A percentile compares a stretch with the other conserved stretches of the same genome.
These are phyloP conservation scores for Idaea aversata DNA, from an alignment of 2,888 invertebrate genomes.

Conservation along the genomic window DNA sequence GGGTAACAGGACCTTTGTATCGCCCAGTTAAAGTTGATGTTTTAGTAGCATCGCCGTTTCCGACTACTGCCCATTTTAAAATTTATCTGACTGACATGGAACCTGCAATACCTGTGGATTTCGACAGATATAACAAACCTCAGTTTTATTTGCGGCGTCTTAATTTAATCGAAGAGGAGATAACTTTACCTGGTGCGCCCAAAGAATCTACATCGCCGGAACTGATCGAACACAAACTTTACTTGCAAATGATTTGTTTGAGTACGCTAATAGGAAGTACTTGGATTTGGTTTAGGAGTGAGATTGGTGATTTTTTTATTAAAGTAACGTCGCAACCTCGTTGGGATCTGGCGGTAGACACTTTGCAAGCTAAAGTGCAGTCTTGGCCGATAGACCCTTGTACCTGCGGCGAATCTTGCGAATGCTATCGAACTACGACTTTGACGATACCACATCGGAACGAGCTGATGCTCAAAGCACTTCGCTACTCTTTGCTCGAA, in stretches of 20 bases:
- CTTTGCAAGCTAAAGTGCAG: constrained; percentile 51
- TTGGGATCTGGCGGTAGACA: constrained; percentile 65
- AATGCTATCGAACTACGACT: constrained; percentile 63
- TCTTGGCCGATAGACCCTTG: constrained; percentile 66
- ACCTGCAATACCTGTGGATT: constrained; percentile 54
- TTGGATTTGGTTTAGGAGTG: constrained; percentile 70
- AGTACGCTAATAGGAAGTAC: constrained; percentile 58
- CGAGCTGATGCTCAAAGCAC: constrained; percentile 61
- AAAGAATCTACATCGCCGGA: constrained; percentile 53
- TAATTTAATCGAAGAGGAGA: constrained; percentile 60
- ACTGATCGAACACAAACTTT: constrained; percentile 52
- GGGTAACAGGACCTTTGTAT: constrained; percentile 64
- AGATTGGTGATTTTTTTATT: constrained; percentile 65
- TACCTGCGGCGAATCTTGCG: constrained; percentile 66
- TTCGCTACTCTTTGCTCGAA: constrained; percentile 63
- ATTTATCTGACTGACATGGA: constrained; percentile 59
- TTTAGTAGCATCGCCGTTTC: constrained; percentile 59
- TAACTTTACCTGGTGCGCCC: constrained; percentile 49
- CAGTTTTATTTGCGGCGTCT: constrained; percentile 58
- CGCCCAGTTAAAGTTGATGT: constrained; percentile 65
- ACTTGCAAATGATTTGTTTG: constrained; percentile 62
- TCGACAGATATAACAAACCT: constrained; percentile 41
- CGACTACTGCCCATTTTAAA: constrained; percentile 38
- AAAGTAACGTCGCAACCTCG: constrained; percentile 64
- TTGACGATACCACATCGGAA: constrained; percentile 66